These are phyloP conservation scores for Heteronetta atricapilla DNA, from an alignment of 2,113 vertebrate species.

Conservation along the genomic window DNA sequence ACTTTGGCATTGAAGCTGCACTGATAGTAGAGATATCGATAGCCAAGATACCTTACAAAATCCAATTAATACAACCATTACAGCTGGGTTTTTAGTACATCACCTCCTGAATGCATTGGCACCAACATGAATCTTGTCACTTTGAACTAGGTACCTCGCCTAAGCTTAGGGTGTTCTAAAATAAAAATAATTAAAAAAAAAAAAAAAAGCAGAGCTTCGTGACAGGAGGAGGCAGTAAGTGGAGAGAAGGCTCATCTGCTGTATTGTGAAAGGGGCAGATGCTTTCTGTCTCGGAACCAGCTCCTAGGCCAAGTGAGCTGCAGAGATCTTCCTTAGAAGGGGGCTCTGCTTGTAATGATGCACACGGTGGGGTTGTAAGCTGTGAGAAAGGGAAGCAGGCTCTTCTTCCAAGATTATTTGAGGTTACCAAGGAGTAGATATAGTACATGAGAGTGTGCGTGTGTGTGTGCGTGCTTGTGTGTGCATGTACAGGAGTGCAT, in stretches of 20 bases:
- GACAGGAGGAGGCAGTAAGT: not conserved
- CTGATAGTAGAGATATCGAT: not conserved
- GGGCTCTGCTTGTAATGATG: not conserved
- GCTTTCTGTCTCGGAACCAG: conserved; percentile 30
- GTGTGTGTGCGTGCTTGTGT: not conserved
- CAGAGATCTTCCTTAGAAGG: not conserved
- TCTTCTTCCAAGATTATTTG: not conserved
- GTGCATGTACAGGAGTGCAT: not conserved
- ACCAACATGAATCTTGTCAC: not conserved
- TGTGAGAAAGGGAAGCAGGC: not conserved
- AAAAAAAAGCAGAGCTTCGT: not conserved
- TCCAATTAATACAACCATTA: not conserved
- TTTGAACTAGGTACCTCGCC: not conserved
- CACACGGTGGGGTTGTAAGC: not conserved
- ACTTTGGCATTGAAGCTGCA: conserved; percentile 4
- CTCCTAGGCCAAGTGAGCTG: conserved; percentile 25
- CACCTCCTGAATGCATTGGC: not conserved
- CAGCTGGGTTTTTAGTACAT: not conserved
- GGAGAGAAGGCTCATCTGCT: conserved; percentile 17
- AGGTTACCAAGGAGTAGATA: not conserved
- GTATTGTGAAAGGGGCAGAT: conserved; percentile 25
- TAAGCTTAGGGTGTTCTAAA: not conserved
- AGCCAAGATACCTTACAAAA: not conserved
- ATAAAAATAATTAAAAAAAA: not conserved
- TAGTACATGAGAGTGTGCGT: not conserved